Evolutionary conservation across 2,113 vertebrate genomes (phyloP).

Genomic region (Cavia aperea): DNA sequence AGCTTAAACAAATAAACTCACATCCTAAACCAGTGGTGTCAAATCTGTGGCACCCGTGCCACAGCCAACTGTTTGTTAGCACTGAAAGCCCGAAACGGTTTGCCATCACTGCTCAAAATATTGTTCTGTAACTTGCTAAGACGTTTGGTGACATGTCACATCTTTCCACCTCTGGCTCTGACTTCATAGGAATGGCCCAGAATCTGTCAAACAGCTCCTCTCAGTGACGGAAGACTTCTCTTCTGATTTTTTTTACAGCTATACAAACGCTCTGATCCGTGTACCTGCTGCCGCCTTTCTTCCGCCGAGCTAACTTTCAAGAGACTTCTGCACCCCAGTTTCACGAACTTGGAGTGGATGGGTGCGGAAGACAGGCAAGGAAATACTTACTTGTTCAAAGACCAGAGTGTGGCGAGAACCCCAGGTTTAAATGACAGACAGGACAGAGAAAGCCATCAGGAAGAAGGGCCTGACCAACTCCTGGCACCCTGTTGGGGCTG

Average conservation of each 20-base stretch:
- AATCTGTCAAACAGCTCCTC: rapidly evolving
- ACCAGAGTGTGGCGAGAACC: not conserved
- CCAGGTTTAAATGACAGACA: not conserved
- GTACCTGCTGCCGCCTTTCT: not conserved
- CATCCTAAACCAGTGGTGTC: not conserved
- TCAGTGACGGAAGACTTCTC: not conserved
- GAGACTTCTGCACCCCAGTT: rapidly evolving
- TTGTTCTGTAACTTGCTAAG: not conserved
- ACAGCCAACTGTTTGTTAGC: not conserved
- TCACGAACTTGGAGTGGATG: rapidly evolving
- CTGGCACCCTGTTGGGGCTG: rapidly evolving
- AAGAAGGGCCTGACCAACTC: rapidly evolving
- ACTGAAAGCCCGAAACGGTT: not conserved
- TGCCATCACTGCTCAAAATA: not conserved
- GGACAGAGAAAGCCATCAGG: not conserved
- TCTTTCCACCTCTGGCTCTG: not conserved
- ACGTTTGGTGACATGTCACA: rapidly evolving
- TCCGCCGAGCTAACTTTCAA: rapidly evolving
- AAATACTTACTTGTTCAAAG: rapidly evolving
- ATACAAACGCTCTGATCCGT: not conserved
- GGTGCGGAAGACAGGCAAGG: rapidly evolving
- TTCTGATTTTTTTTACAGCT: too few species aligned
- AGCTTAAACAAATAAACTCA: not conserved
- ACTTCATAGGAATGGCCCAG: rapidly evolving
- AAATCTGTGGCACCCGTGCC: not conserved